These are phyloP conservation scores for Amiota communis DNA, from an alignment of 2,888 invertebrate species.

Conservation along the genomic window DNA sequence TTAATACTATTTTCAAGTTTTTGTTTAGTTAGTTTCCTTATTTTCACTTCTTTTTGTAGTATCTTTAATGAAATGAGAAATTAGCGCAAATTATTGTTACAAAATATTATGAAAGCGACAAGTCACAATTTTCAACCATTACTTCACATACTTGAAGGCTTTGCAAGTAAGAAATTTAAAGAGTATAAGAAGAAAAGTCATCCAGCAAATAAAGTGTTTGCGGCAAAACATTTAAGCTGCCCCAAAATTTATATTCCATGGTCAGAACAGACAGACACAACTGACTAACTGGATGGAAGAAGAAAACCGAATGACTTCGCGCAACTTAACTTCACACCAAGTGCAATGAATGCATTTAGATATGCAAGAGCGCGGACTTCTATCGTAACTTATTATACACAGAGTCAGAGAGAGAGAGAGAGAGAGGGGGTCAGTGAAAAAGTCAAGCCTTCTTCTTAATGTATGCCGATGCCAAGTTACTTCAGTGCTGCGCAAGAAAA, in stretches of 20 bases:
- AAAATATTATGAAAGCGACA: too few relatives aligned
- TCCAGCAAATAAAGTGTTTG: conserved; percentile 49
- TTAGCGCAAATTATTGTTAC: too few relatives aligned
- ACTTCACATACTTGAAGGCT: too few relatives aligned
- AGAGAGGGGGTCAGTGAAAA: not conserved
- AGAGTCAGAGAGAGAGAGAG: not conserved
- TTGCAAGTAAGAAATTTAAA: not conserved
- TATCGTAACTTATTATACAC: conserved; percentile 2
- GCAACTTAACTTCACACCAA: conserved; percentile 24
- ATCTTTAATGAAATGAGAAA: too few relatives aligned
- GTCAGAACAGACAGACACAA: conserved; percentile 29
- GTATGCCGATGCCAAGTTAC: conserved; percentile 26
- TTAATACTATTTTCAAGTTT: too few relatives aligned
- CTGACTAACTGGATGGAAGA: not conserved
- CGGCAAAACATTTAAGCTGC: conserved; percentile 65
- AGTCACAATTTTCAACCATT: too few relatives aligned
- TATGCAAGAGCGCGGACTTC: conserved; percentile 3
- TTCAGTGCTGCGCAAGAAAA: conserved; percentile 38
- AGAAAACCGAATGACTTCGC: conserved; percentile 16
- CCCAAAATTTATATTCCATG: conserved; percentile 60
- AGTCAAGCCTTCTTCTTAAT: conserved; percentile 8
- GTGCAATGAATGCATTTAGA: conserved; percentile 27
- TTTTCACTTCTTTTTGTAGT: too few relatives aligned
- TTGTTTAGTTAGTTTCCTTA: too few relatives aligned
- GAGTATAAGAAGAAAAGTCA: conserved; percentile 2